Percentiles rank a stretch among this genome's conserved stretches.
phyloP scores from a whole-genome alignment of 2,113 vertebrate genomes.

The Paramisgurnus dabryanus region DNA sequence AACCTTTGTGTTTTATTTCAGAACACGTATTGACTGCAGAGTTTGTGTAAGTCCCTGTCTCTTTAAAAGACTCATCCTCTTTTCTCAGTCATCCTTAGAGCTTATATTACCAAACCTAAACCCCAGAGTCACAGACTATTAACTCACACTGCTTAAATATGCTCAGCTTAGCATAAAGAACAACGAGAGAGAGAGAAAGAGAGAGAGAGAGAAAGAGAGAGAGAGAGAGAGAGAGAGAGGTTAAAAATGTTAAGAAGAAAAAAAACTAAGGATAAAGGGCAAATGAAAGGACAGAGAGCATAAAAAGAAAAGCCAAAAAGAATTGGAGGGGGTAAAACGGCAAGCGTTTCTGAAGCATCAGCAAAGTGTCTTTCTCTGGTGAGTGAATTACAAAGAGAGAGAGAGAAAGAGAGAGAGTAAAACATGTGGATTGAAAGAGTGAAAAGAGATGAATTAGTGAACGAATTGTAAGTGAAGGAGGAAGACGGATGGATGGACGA shows the following conservation, averaged over 20 bases:
- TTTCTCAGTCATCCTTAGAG: constrained; percentile 25
- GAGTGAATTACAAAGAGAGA: neutral
- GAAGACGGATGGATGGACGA: constrained; percentile 31
- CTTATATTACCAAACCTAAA: constrained; percentile 40
- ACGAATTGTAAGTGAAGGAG: constrained; percentile 28
- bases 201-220: neutral
- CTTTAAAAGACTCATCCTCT: constrained; percentile 42
- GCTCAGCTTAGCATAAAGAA: constrained; percentile 42
- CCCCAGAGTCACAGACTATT: constrained; percentile 42
- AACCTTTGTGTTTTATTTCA: neutral
- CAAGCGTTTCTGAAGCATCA: constrained; percentile 67
- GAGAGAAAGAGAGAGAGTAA: neutral
- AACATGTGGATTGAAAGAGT: constrained; percentile 9
- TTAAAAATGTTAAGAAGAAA: constrained; percentile 2
- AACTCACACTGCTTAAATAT: constrained; percentile 36
- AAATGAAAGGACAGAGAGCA: constrained; percentile 22
- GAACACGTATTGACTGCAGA: neutral
- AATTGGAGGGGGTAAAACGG: constrained; percentile 17
- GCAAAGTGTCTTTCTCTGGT: constrained; percentile 18
- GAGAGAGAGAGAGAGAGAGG: neutral
- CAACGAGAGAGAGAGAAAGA: constrained; percentile 9
- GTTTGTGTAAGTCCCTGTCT: constrained; percentile 34
- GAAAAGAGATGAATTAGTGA: constrained; percentile 31
- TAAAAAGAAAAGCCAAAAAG: neutral
- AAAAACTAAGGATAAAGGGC: neutral